Percentiles rank a stretch among this genome's conserved stretches.
These are phyloP conservation scores for Lasioglossum albipes DNA, from an alignment of 1,140 invertebrate species.

Conservation along the genomic window DNA sequence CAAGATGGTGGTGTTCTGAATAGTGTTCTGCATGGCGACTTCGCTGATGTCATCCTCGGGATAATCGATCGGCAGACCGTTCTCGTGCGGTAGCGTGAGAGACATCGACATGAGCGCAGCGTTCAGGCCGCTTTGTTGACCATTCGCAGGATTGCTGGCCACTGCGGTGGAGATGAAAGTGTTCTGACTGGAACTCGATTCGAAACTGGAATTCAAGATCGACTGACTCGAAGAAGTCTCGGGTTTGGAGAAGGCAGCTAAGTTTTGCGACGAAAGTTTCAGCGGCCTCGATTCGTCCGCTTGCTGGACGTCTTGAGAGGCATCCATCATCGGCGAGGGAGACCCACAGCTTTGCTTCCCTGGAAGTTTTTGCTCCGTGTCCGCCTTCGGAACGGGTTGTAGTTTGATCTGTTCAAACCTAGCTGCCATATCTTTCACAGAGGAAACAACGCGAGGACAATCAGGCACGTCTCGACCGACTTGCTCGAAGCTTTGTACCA, in stretches of 20 bases:
- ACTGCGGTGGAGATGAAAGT: slow-evolving; percentile 56
- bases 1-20: slow-evolving; percentile 77
- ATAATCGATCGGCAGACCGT: slow-evolving; percentile 76
- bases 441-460: slow-evolving; percentile 75
- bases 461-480: slow-evolving; percentile 73
- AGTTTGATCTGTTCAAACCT: slow-evolving; percentile 87
- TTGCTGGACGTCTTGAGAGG: slow-evolving; percentile 43
- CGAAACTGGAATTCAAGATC: slow-evolving; percentile 64
- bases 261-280: slow-evolving; percentile 56
- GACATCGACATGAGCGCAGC: slow-evolving; percentile 76
- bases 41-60: slow-evolving; percentile 79
- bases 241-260: slow-evolving; percentile 53
- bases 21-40: slow-evolving; percentile 78
- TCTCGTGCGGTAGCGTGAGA: slow-evolving; percentile 76
- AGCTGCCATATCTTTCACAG: slow-evolving; percentile 89
- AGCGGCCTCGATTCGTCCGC: slow-evolving; percentile 35
- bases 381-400: slow-evolving; percentile 54
- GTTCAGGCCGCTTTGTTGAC: slow-evolving; percentile 72
- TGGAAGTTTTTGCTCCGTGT: slow-evolving; percentile 58
- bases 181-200: slow-evolving; percentile 70
- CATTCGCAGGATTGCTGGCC: slow-evolving; percentile 24
- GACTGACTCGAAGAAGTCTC: slow-evolving; percentile 56
- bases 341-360: slow-evolving; percentile 46
- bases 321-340: slow-evolving; percentile 45
- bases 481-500: slow-evolving; percentile 61